Conservation (phyloP, 2,888 invertebrate species). For the Diaprepes abbreviatus region DNA sequence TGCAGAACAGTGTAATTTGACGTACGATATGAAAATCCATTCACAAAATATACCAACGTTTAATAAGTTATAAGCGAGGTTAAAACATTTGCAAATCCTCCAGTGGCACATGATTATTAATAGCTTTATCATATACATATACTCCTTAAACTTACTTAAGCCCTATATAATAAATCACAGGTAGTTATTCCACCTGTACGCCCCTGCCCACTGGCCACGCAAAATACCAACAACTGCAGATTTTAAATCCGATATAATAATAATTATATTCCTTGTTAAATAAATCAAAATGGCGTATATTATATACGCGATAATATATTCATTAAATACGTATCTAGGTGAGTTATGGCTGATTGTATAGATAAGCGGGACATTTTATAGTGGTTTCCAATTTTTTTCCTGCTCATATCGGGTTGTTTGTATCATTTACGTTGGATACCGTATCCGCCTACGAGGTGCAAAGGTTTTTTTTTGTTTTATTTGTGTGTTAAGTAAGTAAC, state of each 20-base stretch:
- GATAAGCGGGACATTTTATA: constrained; percentile 59
- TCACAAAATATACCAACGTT: neutral
- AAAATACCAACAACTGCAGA: constrained; percentile 48
- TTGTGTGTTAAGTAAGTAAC: too few species aligned
- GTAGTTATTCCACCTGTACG: constrained; percentile 42
- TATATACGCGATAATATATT: constrained; percentile 53
- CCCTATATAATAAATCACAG: constrained; percentile 36
- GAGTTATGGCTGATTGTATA: constrained; percentile 52
- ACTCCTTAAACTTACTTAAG: constrained; percentile 22
- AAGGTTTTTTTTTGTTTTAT: constrained; percentile 23
- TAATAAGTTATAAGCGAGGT: too few species aligned
- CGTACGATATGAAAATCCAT: too few species aligned
- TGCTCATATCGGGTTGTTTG: constrained; percentile 24
- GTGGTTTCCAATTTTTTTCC: constrained; percentile 59
- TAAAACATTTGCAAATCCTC: neutral
- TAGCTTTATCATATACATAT: constrained; percentile 20
- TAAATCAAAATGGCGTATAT: constrained; percentile 48
- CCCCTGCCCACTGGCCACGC: constrained; percentile 46
- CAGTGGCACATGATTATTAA: constrained; percentile 16
- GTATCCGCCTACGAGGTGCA: constrained; percentile 32
- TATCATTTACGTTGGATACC: constrained; percentile 22
- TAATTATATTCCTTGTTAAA: constrained; percentile 50
- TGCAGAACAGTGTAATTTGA: too few species aligned
- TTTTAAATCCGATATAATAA: constrained; percentile 41
- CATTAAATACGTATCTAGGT: constrained; percentile 52